Evolutionary conservation across 2,797 vertebrate species (phyloP).

Genomic region (Tolypeutes matacus): DNA sequence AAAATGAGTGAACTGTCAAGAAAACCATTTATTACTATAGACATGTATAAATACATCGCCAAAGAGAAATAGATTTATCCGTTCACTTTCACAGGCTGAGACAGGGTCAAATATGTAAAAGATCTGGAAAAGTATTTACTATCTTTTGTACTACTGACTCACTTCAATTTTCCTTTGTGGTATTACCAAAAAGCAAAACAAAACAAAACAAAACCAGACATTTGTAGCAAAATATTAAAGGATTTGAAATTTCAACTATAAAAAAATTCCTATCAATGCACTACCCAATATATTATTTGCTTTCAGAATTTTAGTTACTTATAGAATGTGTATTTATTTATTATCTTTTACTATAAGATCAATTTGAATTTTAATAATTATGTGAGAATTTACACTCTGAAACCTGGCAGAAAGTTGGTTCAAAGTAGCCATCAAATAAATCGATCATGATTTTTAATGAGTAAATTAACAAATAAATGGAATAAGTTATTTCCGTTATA

Average conservation of each 20-base stretch:
- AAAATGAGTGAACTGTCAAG: not conserved
- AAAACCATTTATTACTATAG: too few relatives aligned
- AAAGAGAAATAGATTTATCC: not conserved
- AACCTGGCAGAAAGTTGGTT: constrained; percentile 31
- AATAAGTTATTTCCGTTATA: constrained; percentile 57
- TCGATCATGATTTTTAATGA: constrained; percentile 59
- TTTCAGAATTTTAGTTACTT: constrained; percentile 55
- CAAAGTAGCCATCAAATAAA: constrained; percentile 63
- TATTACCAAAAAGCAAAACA: not conserved
- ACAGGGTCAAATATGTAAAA: not conserved
- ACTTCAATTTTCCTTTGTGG: not conserved
- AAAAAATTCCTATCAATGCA: not conserved
- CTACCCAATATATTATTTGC: not conserved
- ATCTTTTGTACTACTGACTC: not conserved
- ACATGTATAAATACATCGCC: too few relatives aligned
- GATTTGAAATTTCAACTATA: constrained; percentile 17
- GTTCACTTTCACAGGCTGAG: not conserved
- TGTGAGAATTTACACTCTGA: constrained; percentile 44
- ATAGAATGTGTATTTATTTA: constrained; percentile 52
- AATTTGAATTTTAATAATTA: constrained; percentile 67
- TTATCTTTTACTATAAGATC: constrained; percentile 47
- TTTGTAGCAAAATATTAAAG: not conserved
- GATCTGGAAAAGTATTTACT: not conserved
- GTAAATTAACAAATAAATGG: constrained; percentile 45
- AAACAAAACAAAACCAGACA: not conserved